phyloP scores from a whole-genome alignment of 2,113 vertebrate genomes.

The Brienomyrus brachyistius region DNA sequence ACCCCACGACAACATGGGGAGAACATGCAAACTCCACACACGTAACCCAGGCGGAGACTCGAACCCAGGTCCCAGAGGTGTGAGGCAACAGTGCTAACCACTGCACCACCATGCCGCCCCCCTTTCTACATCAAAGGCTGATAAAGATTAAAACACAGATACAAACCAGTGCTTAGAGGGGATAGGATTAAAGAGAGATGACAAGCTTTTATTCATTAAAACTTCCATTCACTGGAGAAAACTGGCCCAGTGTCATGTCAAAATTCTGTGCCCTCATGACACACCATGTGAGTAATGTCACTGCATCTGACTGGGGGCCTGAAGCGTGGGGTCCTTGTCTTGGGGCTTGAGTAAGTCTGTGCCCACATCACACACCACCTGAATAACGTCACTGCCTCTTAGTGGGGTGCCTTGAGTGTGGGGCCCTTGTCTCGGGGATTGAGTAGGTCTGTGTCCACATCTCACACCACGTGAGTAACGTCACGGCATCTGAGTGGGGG shows the following conservation, averaged over 20 bases:
- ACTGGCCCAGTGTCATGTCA: background rate
- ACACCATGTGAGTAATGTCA: background rate
- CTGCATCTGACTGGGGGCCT: slow-evolving; percentile 30
- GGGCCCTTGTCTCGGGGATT: background rate
- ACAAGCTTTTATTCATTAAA: background rate
- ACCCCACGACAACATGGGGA: too few relatives aligned
- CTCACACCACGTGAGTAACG: background rate
- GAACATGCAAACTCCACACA: too few relatives aligned
- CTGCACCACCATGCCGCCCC: too few relatives aligned
- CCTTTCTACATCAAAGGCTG: background rate
- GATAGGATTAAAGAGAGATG: background rate
- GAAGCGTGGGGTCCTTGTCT: slow-evolving; percentile 84
- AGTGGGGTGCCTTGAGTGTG: background rate
- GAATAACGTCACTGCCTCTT: background rate
- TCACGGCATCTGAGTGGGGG: background rate
- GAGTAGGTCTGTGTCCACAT: background rate
- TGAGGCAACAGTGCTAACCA: too few relatives aligned
- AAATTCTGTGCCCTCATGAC: background rate
- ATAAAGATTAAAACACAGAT: background rate
- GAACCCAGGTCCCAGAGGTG: too few relatives aligned
- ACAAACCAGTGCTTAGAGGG: background rate
- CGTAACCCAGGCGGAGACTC: too few relatives aligned
- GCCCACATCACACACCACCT: background rate
- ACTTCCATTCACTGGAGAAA: background rate
- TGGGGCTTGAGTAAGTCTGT: too few relatives aligned